Evolutionary conservation across 2,113 vertebrate genomes (phyloP).

Genomic region (Promerops cafer): DNA sequence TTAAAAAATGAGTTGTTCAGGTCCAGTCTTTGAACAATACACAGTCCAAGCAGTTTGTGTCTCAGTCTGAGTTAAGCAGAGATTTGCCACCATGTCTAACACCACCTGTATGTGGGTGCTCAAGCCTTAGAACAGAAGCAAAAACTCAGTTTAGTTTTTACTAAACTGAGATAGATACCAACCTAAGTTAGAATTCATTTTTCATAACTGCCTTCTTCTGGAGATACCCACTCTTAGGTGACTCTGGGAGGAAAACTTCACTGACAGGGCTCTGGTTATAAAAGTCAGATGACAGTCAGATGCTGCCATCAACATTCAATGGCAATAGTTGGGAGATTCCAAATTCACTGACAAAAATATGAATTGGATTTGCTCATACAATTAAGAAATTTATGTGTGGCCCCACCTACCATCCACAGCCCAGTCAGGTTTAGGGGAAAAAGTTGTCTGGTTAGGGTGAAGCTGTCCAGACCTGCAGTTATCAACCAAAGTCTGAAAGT

Average conservation of each 20-base stretch:
- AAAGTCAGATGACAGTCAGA: background rate
- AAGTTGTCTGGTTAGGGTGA: background rate
- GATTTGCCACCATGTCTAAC: background rate
- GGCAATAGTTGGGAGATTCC: background rate
- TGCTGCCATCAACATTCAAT: background rate
- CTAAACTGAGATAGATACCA: no score
- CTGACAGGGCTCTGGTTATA: background rate
- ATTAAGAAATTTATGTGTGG: rapidly evolving
- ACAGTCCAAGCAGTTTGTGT: background rate
- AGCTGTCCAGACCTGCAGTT: background rate
- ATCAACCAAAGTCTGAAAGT: background rate
- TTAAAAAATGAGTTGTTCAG: background rate
- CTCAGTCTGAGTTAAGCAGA: background rate
- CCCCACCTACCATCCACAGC: background rate
- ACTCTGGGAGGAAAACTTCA: background rate
- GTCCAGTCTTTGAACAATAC: background rate
- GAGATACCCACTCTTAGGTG: rapidly evolving
- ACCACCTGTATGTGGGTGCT: background rate
- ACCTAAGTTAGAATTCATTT: background rate
- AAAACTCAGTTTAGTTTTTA: background rate
- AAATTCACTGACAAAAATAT: background rate
- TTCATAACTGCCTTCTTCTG: background rate
- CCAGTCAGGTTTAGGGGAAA: background rate
- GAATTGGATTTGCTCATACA: background rate
- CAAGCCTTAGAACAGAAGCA: background rate